Evolutionary conservation across 1,140 invertebrate species (phyloP).

Genomic region (Zophobas morio): DNA sequence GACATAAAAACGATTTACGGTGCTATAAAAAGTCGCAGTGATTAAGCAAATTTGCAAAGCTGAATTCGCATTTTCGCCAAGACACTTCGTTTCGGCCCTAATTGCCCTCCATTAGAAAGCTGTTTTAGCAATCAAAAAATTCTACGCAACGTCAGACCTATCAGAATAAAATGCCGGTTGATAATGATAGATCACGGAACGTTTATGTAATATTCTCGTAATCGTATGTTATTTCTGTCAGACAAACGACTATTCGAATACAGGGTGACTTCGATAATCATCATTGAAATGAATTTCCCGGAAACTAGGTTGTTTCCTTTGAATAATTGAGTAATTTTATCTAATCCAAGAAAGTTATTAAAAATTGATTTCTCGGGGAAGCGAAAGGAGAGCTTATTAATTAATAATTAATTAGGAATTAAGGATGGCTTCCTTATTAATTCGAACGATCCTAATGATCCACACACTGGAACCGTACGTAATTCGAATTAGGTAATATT

Average conservation of each 20-base stretch:
- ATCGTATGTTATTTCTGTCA: neutral
- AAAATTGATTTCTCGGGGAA: neutral
- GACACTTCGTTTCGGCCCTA: neutral
- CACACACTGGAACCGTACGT: no score
- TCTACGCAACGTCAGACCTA: neutral
- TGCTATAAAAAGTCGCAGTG: neutral
- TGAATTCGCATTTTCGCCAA: neutral
- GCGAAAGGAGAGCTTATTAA: neutral
- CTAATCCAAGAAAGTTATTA: neutral
- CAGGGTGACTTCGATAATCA: neutral
- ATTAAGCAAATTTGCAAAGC: no score
- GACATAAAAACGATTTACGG: neutral
- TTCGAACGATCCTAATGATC: no score
- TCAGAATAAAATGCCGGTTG: conserved; percentile 11
- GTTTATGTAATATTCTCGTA: conserved; percentile 5
- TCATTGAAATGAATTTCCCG: neutral
- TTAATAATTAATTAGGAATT: no score
- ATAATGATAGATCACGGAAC: conserved; percentile 11
- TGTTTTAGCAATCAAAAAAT: conserved; percentile 2
- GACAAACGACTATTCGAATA: neutral
- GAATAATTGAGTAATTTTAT: conserved; percentile 5
- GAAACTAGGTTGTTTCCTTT: neutral
- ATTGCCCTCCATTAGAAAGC: conserved; percentile 8
- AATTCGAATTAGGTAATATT: no score
- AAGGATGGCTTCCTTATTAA: no score